A percentile compares a stretch with the other conserved stretches of the same genome.
Conservation (phyloP, 2,113 vertebrate species). For the Chrysochloris asiatica region DNA sequence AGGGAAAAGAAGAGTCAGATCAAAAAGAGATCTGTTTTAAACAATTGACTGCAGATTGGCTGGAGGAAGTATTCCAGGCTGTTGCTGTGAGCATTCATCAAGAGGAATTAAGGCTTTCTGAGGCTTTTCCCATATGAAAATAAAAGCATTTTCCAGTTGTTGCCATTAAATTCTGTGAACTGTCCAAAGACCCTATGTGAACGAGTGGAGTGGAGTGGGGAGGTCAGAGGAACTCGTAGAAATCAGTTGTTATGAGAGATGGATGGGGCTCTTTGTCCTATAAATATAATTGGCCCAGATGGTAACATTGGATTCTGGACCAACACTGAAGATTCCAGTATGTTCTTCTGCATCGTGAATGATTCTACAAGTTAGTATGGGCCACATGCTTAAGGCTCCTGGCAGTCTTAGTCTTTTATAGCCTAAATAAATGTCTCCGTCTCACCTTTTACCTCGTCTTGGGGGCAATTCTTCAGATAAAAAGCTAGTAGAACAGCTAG, state of each 20-base stretch:
- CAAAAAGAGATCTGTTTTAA: conserved; percentile 68
- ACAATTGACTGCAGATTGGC: conserved; percentile 59
- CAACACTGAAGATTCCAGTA: neutral
- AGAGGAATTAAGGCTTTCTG: conserved; percentile 47
- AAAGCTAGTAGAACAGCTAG: neutral
- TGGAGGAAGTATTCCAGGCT: conserved; percentile 49
- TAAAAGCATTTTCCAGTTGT: conserved; percentile 43
- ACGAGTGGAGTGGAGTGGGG: neutral
- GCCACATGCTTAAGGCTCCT: neutral
- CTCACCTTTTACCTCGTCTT: neutral
- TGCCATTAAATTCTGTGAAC: conserved; percentile 40
- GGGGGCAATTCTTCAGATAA: neutral
- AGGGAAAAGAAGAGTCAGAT: conserved; percentile 40
- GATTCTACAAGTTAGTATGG: neutral
- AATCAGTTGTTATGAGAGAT: neutral
- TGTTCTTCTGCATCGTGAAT: neutral
- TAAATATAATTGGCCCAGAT: conserved; percentile 37
- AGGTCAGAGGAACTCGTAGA: neutral
- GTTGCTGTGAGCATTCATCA: conserved; percentile 20
- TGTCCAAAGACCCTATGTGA: conserved; percentile 21
- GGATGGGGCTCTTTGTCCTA: neutral
- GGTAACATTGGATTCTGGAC: neutral
- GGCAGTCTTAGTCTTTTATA: neutral
- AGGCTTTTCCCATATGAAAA: conserved; percentile 57
- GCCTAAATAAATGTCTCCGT: neutral